phyloP scores from a whole-genome alignment of 2,888 invertebrate species.

The Drymonia ruficornis region DNA sequence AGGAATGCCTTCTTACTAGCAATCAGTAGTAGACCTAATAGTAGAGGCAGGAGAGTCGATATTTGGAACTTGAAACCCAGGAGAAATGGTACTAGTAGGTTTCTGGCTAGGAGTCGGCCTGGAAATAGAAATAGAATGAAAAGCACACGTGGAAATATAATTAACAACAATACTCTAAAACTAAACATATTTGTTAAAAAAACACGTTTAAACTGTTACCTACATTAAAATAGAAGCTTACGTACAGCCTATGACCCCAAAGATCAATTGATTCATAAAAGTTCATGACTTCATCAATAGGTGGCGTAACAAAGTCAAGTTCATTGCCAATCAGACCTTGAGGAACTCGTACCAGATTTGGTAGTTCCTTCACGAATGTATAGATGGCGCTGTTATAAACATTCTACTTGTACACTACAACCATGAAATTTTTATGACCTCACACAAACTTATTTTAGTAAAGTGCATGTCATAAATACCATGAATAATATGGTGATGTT shows the following conservation, averaged over 20 bases:
- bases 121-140: slow-evolving; percentile 57
- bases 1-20: slow-evolving; percentile 91
- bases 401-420: not conserved
- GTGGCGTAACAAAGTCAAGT: slow-evolving; percentile 53
- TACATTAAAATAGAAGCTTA: too few relatives aligned
- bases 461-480: too few relatives aligned
- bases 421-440: too few relatives aligned
- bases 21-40: slow-evolving; percentile 88
- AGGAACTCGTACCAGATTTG: slow-evolving; percentile 6
- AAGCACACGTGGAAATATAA: not conserved
- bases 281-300: slow-evolving; percentile 33
- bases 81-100: slow-evolving; percentile 90
- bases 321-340: slow-evolving; percentile 42
- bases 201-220: too few relatives aligned
- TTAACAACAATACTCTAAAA: too few relatives aligned
- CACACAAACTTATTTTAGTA: too few relatives aligned
- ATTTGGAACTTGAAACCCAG: slow-evolving; percentile 93
- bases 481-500: too few relatives aligned
- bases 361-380: slow-evolving; percentile 34
- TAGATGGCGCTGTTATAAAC: slow-evolving; percentile 57
- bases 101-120: slow-evolving; percentile 89
- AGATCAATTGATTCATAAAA: slow-evolving; percentile 1
- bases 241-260: not conserved
- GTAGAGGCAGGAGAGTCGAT: slow-evolving; percentile 88
- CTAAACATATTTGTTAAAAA: too few relatives aligned